Conservation (phyloP, 2,113 vertebrate genomes). For the Xenopus borealis region DNA sequence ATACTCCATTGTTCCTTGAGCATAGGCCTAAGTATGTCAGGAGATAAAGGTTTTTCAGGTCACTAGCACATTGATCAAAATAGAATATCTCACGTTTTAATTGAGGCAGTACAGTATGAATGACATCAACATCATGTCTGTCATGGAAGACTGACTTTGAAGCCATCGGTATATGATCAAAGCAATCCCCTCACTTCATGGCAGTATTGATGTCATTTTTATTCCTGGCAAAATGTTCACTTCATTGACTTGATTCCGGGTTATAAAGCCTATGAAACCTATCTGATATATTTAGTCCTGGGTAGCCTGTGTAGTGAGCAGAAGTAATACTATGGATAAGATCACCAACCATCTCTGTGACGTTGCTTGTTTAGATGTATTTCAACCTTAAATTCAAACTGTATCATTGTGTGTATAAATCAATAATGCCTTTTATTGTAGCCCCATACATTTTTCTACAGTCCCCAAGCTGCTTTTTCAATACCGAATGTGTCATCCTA, state of each 20-base stretch:
- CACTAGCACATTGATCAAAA: conserved; percentile 28
- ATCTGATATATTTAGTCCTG: not conserved
- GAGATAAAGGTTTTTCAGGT: not conserved
- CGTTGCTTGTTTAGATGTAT: not conserved
- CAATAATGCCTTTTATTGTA: not conserved
- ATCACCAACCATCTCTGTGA: not conserved
- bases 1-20: not conserved
- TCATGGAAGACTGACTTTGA: conserved; percentile 27
- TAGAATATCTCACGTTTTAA: conserved; percentile 10
- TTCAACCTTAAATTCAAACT: not conserved
- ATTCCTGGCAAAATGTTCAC: not conserved
- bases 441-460: not conserved
- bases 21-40: not conserved
- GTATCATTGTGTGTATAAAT: not conserved
- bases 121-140: conserved; percentile 12
- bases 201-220: conserved; percentile 26
- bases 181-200: conserved; percentile 32
- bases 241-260: conserved; percentile 19
- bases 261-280: conserved; percentile 7
- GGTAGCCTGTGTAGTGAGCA: not conserved
- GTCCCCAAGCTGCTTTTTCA: no score
- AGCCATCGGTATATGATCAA: conserved; percentile 39
- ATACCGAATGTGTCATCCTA: not conserved
- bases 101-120: conserved; percentile 10
- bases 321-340: not conserved